These are phyloP conservation scores for Leucozona laternaria DNA, from an alignment of 2,888 invertebrate genomes.

Conservation along the genomic window DNA sequence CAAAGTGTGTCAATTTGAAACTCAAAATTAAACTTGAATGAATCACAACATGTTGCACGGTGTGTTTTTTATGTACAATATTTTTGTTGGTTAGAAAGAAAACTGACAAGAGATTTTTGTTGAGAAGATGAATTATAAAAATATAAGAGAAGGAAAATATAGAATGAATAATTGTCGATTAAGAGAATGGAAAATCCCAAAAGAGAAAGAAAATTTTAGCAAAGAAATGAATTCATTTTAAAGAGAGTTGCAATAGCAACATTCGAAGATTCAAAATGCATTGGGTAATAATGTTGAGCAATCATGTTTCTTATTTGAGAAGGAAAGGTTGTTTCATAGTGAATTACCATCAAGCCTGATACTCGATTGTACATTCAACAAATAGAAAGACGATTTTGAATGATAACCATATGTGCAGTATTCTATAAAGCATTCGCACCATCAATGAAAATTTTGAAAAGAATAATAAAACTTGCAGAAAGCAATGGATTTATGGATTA, in stretches of 20 bases:
- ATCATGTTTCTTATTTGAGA: not conserved
- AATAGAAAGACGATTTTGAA: no score
- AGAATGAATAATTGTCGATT: not conserved
- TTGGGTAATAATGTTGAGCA: not conserved
- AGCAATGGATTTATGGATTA: no score
- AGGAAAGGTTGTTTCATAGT: not conserved
- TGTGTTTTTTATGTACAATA: not conserved
- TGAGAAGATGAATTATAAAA: slow-evolving; percentile 19
- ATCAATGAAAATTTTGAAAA: no score
- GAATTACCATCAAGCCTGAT: not conserved
- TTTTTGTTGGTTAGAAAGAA: slow-evolving; percentile 8
- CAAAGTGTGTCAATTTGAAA: slow-evolving; percentile 75
- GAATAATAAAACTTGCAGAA: no score
- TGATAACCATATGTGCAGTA: no score
- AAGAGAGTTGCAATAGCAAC: not conserved
- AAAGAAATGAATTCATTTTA: not conserved
- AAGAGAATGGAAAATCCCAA: slow-evolving; percentile 14
- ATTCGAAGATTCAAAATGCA: slow-evolving; percentile 12
- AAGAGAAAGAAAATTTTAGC: slow-evolving; percentile 6
- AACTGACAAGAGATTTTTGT: not conserved
- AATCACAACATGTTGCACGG: slow-evolving; percentile 71
- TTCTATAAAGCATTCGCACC: no score
- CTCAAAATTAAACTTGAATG: slow-evolving; percentile 75
- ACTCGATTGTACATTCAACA: no score
- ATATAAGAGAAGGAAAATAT: slow-evolving; percentile 28